A percentile compares a stretch with the other conserved stretches of the same genome.
These are phyloP conservation scores for Myanophis thanlyinensis DNA, from an alignment of 2,113 vertebrate genomes.

Conservation along the genomic window DNA sequence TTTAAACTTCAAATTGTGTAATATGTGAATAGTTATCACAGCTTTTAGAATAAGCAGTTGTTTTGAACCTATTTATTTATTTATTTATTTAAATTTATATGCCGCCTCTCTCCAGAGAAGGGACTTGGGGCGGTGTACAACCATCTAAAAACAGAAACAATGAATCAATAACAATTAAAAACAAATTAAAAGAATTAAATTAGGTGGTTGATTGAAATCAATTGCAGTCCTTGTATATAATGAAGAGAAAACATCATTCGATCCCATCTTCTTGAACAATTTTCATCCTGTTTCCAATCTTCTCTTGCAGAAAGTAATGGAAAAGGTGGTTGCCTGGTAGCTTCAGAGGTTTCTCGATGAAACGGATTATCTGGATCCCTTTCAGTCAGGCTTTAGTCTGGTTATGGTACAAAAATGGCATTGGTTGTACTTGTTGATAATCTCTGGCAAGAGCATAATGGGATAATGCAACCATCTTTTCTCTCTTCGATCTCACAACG, in stretches of 20 bases:
- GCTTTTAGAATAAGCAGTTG: not conserved
- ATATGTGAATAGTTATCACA: not conserved
- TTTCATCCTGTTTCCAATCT: not conserved
- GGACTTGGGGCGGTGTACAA: no score
- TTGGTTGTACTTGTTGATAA: not conserved
- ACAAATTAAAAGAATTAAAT: no score
- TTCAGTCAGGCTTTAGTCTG: not conserved
- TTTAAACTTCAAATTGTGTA: not conserved
- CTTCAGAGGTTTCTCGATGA: not conserved
- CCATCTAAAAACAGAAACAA: no score
- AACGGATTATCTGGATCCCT: not conserved
- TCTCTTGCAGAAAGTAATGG: not conserved
- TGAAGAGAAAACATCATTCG: not conserved
- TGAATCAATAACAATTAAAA: no score
- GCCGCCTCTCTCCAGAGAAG: no score
- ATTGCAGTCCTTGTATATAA: not conserved
- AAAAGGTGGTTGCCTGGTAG: not conserved
- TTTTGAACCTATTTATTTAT: no score
- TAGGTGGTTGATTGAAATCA: no score
- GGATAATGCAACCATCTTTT: not conserved
- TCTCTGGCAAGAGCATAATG: not conserved
- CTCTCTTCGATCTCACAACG: not conserved
- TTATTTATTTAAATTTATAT: no score
- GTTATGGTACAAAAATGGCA: not conserved
- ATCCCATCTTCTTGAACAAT: not conserved